phyloP scores from a whole-genome alignment of 2,113 vertebrate species.

The Tor tambroides region DNA sequence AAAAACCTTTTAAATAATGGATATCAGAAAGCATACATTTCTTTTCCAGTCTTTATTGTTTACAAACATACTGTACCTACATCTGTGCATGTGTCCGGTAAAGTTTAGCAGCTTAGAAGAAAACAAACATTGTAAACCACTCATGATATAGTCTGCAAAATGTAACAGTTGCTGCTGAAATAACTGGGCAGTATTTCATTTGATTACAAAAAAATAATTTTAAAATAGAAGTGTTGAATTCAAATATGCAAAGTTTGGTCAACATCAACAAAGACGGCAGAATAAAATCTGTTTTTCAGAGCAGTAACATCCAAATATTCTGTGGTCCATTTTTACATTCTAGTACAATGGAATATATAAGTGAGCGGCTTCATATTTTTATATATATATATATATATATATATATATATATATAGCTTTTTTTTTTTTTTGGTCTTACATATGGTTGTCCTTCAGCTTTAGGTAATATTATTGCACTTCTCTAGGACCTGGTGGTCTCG shows the following conservation, averaged over 20 bases:
- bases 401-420: too few species aligned
- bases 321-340: not conserved
- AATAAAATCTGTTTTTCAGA: constrained; percentile 35
- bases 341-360: not conserved
- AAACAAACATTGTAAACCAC: constrained; percentile 53
- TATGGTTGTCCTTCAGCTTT: constrained; percentile 16
- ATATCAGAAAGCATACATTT: not conserved
- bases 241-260: constrained; percentile 45
- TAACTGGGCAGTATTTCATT: constrained; percentile 44
- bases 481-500: not conserved
- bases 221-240: constrained; percentile 16
- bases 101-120: constrained; percentile 65
- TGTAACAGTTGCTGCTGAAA: constrained; percentile 33
- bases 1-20: not conserved
- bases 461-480: not conserved
- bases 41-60: constrained; percentile 55
- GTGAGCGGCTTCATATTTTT: not conserved
- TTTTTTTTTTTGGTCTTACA: not conserved
- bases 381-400: too few species aligned
- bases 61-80: constrained; percentile 58
- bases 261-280: constrained; percentile 39
- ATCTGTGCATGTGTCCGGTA: constrained; percentile 53
- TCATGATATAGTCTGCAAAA: constrained; percentile 38
- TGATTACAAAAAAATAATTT: not conserved
- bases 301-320: constrained; percentile 7